A percentile compares a stretch with the other conserved stretches of the same genome.
These are phyloP conservation scores for Carassius gibelio DNA, from an alignment of 2,113 vertebrate genomes.

Conservation along the genomic window DNA sequence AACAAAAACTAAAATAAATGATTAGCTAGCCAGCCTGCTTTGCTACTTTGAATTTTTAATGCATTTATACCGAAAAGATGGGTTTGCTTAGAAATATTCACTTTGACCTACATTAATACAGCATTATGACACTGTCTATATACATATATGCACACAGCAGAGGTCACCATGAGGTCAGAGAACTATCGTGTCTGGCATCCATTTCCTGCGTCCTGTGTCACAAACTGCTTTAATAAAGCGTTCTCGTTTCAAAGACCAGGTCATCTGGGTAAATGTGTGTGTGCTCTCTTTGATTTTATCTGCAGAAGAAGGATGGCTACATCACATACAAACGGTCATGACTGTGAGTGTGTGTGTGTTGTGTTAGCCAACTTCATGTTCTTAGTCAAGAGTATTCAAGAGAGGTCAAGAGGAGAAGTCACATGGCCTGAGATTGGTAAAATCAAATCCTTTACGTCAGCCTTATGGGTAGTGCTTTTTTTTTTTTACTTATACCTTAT, in stretches of 20 bases:
- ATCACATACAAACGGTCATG: constrained; percentile 7
- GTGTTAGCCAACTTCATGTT: neutral
- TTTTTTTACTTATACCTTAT: neutral
- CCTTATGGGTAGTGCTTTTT: neutral
- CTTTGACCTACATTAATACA: neutral
- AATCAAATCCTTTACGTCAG: neutral
- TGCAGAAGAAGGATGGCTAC: constrained; percentile 61
- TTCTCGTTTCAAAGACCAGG: constrained; percentile 62
- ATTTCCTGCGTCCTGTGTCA: constrained; percentile 66
- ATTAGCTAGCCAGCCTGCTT: too few species aligned
- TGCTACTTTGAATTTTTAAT: too few species aligned
- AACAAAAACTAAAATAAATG: neutral
- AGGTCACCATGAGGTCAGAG: constrained; percentile 58
- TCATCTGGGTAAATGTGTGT: constrained; percentile 56
- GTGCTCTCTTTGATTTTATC: constrained; percentile 64
- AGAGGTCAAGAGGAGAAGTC: constrained; percentile 10
- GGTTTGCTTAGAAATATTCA: neutral
- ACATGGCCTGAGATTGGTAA: neutral
- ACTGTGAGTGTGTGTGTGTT: constrained; percentile 11
- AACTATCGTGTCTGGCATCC: constrained; percentile 61
- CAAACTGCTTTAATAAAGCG: constrained; percentile 64
- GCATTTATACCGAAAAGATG: neutral
- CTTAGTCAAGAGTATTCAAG: constrained; percentile 34
- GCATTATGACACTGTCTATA: neutral
- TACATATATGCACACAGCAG: neutral